These are phyloP conservation scores for Plebejus anna DNA, from an alignment of 2,888 invertebrate species.

Conservation along the genomic window DNA sequence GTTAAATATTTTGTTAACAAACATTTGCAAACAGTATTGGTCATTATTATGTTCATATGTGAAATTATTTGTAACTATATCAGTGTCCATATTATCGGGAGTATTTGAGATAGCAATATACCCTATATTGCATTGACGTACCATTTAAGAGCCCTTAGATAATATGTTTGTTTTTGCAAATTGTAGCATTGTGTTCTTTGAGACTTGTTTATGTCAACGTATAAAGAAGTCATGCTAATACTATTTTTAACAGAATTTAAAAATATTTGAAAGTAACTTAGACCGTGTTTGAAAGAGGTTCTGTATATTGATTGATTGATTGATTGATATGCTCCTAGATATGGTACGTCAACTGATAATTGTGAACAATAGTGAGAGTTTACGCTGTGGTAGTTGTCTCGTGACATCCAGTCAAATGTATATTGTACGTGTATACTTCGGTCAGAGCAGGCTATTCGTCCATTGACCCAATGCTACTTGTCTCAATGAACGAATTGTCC, in stretches of 20 bases:
- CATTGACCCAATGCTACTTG: background rate
- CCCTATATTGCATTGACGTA: background rate
- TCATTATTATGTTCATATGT: background rate
- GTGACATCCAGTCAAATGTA: constrained; percentile 75
- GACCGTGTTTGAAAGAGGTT: background rate
- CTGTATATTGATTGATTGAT: background rate
- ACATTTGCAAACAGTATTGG: constrained; percentile 28
- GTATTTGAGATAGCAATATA: background rate
- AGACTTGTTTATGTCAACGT: background rate
- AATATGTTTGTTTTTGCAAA: background rate
- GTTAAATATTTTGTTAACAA: background rate
- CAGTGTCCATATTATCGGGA: constrained; percentile 8
- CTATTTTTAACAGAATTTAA: background rate
- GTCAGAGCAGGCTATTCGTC: background rate
- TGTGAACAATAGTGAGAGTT: constrained; percentile 44
- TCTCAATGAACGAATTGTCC: background rate
- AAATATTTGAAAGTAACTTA: background rate
- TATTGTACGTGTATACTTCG: constrained; percentile 41
- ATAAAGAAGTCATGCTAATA: background rate
- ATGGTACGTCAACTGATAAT: constrained; percentile 27
- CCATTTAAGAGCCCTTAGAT: background rate
- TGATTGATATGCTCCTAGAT: background rate
- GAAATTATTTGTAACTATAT: constrained; percentile 7
- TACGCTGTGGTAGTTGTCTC: constrained; percentile 51
- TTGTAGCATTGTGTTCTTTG: background rate